Base-by-base conservation (phyloP, 2,113 vertebrate species). In the Ceratotherium simum region DNA sequence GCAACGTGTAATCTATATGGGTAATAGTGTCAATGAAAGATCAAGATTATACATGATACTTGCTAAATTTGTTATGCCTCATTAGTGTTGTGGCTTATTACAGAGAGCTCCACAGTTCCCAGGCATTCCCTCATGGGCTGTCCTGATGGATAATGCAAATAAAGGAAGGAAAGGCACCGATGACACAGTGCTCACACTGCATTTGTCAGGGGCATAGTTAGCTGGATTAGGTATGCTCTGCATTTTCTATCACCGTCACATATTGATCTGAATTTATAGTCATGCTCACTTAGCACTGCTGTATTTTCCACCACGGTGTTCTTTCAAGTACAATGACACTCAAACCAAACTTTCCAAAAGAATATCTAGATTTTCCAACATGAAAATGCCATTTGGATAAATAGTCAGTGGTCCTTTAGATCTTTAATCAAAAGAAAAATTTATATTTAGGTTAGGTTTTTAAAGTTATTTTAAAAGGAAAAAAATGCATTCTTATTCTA, bases 21-120 rank as follows among this genome's bases (percentile, higher is more conserved):
- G 98, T 98, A 98, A 98, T 98, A 96, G 98, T 99, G 99, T 99
- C 99, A 99, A 98, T 98, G 98, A 98, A 98, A 98, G 98, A 99
- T 99, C 98, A 98, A 98, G 98, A 98, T 98, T 98, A 98, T 98
- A 98, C 98, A 98, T 96, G 98, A 99, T 98, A 97, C 98, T 98
- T 98, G 98, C 98, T 98, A 98, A 97, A 98, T 99, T 98, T 98
- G 98, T 98, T 98, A 97, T 98, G 98, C 98, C 98, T 99, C 99
- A 98, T 99, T 99, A 98, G 98, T 98, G 98, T 88, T 79, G 95
- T 98, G 96, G 98, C 98, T 99, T 98, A 98, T 98, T 98, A 98
- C 96, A 79, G 91, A 95, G 97, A 98, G 95, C 86, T 85, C 64
- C 96, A 60, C 17, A 21, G 96, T 97, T 98, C 98, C 98, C 96